Conservation (phyloP, 2,113 vertebrate species). For the Choloepus hoffmanni region DNA sequence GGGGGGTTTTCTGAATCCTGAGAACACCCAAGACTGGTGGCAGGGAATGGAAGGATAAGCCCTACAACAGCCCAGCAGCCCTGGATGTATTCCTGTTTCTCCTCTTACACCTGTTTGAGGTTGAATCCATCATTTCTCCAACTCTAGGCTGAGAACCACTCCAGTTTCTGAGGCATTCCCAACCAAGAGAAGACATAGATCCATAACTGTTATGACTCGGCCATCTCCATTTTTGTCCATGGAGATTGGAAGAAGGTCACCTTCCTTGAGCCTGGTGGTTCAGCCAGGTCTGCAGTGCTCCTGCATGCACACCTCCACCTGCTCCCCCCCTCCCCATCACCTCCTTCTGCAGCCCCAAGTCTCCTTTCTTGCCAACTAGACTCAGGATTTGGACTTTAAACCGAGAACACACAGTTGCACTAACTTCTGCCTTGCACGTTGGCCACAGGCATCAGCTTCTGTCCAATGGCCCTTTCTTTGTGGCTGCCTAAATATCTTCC, state of each 20-base stretch:
- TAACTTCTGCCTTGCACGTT: not conserved
- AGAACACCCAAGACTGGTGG: not conserved
- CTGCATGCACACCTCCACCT: too few species aligned
- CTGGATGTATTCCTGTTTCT: not conserved
- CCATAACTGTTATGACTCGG: too few species aligned
- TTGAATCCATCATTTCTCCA: not conserved
- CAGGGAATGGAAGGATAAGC: not conserved
- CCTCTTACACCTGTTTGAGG: not conserved
- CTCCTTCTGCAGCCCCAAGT: not conserved
- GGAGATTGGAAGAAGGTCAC: not conserved
- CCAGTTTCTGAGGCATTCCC: not conserved
- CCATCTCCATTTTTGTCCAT: not conserved
- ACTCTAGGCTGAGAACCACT: not conserved
- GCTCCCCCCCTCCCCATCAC: not conserved
- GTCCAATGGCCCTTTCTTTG: not conserved
- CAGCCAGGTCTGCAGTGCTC: too few species aligned
- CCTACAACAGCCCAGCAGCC: not conserved
- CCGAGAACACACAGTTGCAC: too few species aligned
- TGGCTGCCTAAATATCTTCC: not conserved
- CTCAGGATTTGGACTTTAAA: not conserved
- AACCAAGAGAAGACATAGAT: not conserved
- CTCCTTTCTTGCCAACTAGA: not conserved
- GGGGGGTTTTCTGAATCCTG: not conserved
- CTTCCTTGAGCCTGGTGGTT: not conserved
- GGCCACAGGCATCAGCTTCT: not conserved